phyloP scores from a whole-genome alignment of 2,888 invertebrate genomes.

The Acleris literana region DNA sequence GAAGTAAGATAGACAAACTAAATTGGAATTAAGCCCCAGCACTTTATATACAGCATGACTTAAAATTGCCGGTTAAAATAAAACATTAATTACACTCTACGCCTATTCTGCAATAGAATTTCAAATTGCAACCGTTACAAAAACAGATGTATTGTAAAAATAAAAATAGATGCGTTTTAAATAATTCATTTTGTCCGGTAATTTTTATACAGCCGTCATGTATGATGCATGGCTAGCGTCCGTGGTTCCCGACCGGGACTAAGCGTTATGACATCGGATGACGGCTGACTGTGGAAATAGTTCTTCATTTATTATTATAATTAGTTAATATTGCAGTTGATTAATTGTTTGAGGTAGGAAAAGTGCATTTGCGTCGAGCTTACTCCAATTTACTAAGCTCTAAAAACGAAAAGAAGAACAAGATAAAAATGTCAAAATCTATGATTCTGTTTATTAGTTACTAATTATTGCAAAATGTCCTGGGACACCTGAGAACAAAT shows the following conservation, averaged over 20 bases:
- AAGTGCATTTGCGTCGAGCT: too few species aligned
- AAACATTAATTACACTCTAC: neutral
- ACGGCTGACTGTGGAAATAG: conserved; percentile 21
- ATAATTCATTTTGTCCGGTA: conserved; percentile 46
- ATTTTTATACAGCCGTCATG: conserved; percentile 65
- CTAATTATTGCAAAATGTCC: too few species aligned
- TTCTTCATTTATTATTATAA: conserved; percentile 19
- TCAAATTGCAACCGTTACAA: conserved; percentile 19
- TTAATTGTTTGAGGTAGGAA: neutral
- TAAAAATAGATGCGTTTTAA: conserved; percentile 47
- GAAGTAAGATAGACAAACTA: too few species aligned
- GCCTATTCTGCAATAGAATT: neutral
- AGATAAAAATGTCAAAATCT: too few species aligned
- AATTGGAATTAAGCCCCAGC: too few species aligned
- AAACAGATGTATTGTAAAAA: conserved; percentile 45
- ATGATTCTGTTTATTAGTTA: too few species aligned
- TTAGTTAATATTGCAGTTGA: conserved; percentile 1
- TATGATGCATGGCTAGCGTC: conserved; percentile 68
- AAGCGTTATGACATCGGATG: conserved; percentile 49
- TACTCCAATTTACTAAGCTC: too few species aligned
- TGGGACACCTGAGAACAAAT: too few species aligned
- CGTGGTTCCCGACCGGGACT: conserved; percentile 66
- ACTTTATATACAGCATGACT: too few species aligned
- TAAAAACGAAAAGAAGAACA: too few species aligned
- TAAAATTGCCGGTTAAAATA: too few species aligned